Evolutionary conservation across 2,888 invertebrate species (phyloP), one percentile per base, ranked within the genome.

Genomic region (Thumatha senex): DNA sequence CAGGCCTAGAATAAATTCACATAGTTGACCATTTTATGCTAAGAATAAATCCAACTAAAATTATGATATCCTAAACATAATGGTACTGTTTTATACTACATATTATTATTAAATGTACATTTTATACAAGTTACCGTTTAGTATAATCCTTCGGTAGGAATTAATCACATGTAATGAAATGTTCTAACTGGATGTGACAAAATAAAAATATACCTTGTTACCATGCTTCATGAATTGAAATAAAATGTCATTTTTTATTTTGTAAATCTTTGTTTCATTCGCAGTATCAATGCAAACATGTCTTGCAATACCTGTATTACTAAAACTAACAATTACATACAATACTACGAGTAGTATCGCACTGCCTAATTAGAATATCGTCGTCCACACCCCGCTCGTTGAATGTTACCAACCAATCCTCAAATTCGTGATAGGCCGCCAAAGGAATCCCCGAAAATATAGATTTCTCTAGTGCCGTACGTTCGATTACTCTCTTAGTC

Each of bases 201-300:
- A 86, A 76, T 82, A 84, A 86, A 84, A 86, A 84, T 87, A 87
- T 89, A 89, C 84, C 86, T 89, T 90, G 90, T 90, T 91, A 90
- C 89, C 90, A 86, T 84, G 89, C 90, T 90, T 90, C 84, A 86
- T 84, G 79, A 90, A 89, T 87, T 88, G 83, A 87, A 88, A 82
- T 87, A 89, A 89, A 89, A 89, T 84, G 88, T 89, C 84, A 89
- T 90, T 90, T 91, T 86, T 89, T 90, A 90, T 90, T 90, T 90
- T 90, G 87, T 90, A 88, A 24, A 54, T 63, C 51, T 53, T 72
- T 67, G 73, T 86, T 88, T 89, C 63, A 86, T 76, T 53, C 31
- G 11, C 5, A 2, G 18, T 24, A 5, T 5, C 5, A 24, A 2
- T 24, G 18, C 18, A 4, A 5, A 24, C 18, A 2, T 5, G 18